Evolutionary conservation across 2,797 vertebrate genomes (phyloP), one percentile per base, ranked within the genome.

Genomic region (Parauchenoglanis ngamensis): DNA sequence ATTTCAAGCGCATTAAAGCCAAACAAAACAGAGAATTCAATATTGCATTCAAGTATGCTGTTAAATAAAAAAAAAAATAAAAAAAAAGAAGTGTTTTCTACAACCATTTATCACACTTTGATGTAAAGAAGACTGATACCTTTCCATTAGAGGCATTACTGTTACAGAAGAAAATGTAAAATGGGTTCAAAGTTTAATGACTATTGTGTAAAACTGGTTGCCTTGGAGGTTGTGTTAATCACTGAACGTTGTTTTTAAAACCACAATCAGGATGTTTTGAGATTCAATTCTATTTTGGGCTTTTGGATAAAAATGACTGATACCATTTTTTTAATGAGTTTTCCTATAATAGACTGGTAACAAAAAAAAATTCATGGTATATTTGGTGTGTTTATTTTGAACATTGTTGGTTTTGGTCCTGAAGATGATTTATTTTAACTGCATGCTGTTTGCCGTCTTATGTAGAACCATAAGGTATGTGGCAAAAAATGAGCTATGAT

Each of bases 211-310:
- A 10, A 44, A 65, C 59, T 28, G 40, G 25, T 25, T 11, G 7
- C 25, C 21, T 52, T 40, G 40, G 44, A 56, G 46, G 61, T 7
- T 15, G 49, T 7, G 52, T 49, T 78, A 84, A 84, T 49, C 1
- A 28, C 21, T 67, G 57, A 63, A 73, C 11, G 8, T 49, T 82
- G 86, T 52, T 87, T 83, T 83, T 13, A 83, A 83, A 63, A 17
- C 11, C 78, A 6, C 61, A 87, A 56, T 76, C 81, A 87, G 70
- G 70, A 83, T 87, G 80, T 77, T 83, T 67, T 67, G 79, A 78
- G 35, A 77, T 68, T 84, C 57, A 13, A 7, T 40, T 49, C 52
- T 70, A 40, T 84, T 84, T 79, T 10, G 25, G 11, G 63, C 49
- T 57, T 35, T 63, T 63, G 56, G 35, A 31, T 31, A 31, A 31